A percentile compares a stretch with the other conserved stretches of the same genome.
phyloP scores from a whole-genome alignment of 2,888 invertebrate species.

The Plagiodera versicolora region DNA sequence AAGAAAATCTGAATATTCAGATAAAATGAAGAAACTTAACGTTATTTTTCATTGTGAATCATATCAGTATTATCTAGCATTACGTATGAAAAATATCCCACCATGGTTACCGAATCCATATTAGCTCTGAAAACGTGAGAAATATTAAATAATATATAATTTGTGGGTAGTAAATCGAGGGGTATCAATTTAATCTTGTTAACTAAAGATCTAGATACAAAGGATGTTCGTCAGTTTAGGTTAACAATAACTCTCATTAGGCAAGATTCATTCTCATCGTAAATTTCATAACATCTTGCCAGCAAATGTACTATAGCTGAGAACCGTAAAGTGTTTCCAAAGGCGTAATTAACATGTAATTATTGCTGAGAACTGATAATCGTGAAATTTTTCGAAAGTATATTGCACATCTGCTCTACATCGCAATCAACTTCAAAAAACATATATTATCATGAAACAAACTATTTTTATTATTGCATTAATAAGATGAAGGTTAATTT shows the following conservation, averaged over 20 bases:
- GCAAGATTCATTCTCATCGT: constrained; percentile 28
- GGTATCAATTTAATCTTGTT: not conserved
- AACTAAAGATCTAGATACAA: constrained; percentile 9
- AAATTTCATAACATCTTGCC: constrained; percentile 32
- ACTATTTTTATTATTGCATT: constrained; percentile 2
- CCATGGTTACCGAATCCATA: too few species aligned
- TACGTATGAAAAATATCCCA: too few species aligned
- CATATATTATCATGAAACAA: not conserved
- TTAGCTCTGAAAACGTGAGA: too few species aligned
- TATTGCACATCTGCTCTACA: constrained; percentile 13
- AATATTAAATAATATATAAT: too few species aligned
- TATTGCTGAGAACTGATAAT: constrained; percentile 15
- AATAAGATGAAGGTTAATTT: not conserved
- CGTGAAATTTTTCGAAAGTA: constrained; percentile 11
- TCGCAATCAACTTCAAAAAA: constrained; percentile 7
- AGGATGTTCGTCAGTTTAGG: constrained; percentile 24
- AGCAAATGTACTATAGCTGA: constrained; percentile 30
- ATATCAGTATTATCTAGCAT: too few species aligned
- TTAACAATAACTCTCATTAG: constrained; percentile 30
- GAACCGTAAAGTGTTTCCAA: constrained; percentile 37
- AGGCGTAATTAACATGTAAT: constrained; percentile 37
- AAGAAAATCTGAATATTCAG: too few species aligned
- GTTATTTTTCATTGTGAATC: too few species aligned
- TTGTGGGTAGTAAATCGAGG: too few species aligned
- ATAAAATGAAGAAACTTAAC: too few species aligned